Evolutionary conservation across 2,888 invertebrate species (phyloP).

Genomic region (Coelinius sp.): DNA sequence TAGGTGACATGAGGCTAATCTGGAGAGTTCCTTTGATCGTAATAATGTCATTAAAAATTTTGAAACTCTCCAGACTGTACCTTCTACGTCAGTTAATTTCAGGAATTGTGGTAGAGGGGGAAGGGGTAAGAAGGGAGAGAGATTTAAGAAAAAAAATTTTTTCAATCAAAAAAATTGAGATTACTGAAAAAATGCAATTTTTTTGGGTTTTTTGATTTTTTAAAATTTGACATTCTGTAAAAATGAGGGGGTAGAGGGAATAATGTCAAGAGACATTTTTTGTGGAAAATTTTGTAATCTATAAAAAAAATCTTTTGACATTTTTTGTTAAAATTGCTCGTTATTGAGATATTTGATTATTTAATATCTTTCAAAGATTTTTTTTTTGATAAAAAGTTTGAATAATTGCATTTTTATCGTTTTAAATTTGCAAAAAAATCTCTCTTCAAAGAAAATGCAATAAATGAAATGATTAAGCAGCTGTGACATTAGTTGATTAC

Average conservation of each 20-base stretch:
- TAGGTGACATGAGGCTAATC: slow-evolving; percentile 72
- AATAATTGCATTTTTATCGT: neutral
- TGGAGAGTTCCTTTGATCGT: slow-evolving; percentile 47
- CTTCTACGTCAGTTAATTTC: neutral
- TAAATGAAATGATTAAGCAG: slow-evolving; percentile 28
- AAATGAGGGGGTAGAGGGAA: no score
- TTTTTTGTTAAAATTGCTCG: no score
- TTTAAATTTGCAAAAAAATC: slow-evolving; percentile 7
- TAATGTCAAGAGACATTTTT: no score
- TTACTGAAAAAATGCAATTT: no score
- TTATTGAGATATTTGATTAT: no score
- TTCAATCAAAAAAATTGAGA: neutral
- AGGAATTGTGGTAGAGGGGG: neutral
- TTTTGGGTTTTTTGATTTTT: no score
- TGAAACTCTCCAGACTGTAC: neutral
- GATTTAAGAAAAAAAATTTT: neutral
- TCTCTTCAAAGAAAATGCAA: slow-evolving; percentile 37
- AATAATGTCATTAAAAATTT: slow-evolving; percentile 10
- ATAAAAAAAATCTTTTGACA: no score
- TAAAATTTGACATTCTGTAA: no score
- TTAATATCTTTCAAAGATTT: no score
- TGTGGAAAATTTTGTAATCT: no score
- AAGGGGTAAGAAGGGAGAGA: neutral
- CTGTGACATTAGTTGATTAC: slow-evolving; percentile 65
- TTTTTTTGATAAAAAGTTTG: no score